Evolutionary conservation across 2,113 vertebrate species (phyloP).

Genomic region (Capricornis sumatraensis): DNA sequence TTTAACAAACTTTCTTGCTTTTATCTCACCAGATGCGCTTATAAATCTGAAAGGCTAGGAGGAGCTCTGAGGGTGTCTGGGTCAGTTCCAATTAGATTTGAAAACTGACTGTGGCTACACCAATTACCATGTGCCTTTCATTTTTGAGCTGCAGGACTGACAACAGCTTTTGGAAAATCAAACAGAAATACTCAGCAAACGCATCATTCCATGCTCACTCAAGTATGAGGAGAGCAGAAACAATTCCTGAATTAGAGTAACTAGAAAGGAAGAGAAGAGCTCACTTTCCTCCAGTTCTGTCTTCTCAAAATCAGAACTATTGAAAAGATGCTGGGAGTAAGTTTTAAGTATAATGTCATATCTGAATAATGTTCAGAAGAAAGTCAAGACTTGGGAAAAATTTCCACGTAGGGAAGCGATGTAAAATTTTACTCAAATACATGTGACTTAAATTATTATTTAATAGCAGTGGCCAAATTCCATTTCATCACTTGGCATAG

Average conservation of each 20-base stretch:
- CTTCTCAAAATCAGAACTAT: not conserved
- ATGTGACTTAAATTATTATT: not conserved
- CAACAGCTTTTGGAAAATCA: conserved; percentile 44
- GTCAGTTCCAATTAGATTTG: conserved; percentile 50
- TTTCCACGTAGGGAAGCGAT: not conserved
- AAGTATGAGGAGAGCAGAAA: conserved; percentile 23
- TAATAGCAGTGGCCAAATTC: not conserved
- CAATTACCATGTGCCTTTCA: not conserved
- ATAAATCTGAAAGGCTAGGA: conserved; percentile 11
- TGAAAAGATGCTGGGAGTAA: not conserved
- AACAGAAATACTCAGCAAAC: conserved; percentile 58
- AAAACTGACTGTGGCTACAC: conserved; percentile 28
- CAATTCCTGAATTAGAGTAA: not conserved
- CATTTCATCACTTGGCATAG: not conserved
- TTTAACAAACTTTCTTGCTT: conserved; percentile 24
- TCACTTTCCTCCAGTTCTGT: not conserved
- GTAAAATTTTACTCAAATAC: not conserved
- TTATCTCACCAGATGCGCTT: conserved; percentile 10
- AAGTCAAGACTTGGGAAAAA: not conserved
- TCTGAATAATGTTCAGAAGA: not conserved
- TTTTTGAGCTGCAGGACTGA: conserved; percentile 27
- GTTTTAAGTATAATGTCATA: not conserved
- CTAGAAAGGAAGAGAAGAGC: conserved; percentile 31
- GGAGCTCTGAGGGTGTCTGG: not conserved
- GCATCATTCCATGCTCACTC: conserved; percentile 32